phyloP scores from a whole-genome alignment of 2,888 invertebrate species.

The Rhogogaster chlorosoma region DNA sequence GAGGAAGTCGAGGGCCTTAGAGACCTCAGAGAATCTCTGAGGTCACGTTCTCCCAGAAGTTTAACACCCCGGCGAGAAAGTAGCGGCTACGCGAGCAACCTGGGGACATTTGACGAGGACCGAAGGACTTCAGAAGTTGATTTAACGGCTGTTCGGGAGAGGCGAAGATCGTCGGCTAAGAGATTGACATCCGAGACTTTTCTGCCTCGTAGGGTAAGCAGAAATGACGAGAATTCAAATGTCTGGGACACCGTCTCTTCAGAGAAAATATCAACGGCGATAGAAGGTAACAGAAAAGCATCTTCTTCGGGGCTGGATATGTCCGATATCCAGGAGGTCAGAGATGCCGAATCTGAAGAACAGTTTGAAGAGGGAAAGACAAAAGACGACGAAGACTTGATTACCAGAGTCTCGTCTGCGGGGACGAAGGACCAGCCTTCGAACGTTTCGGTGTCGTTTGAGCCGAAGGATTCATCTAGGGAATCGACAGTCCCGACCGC shows the following conservation, averaged over 20 bases:
- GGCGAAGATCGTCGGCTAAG: constrained; percentile 65
- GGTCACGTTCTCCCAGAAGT: constrained; percentile 55
- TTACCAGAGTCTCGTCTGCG: background rate
- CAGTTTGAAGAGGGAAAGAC: background rate
- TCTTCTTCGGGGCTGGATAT: constrained; percentile 66
- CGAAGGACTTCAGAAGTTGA: constrained; percentile 62
- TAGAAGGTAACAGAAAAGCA: constrained; percentile 64
- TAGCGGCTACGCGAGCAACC: constrained; percentile 71
- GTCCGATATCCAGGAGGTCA: constrained; percentile 69
- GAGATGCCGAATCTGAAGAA: constrained; percentile 51
- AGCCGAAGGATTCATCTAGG: background rate
- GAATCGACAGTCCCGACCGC: background rate
- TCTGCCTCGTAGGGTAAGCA: constrained; percentile 17
- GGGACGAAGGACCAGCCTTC: background rate
- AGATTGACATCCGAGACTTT: constrained; percentile 53
- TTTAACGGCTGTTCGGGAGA: constrained; percentile 58
- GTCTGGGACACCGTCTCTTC: constrained; percentile 61
- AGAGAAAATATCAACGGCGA: constrained; percentile 57
- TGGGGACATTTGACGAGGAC: constrained; percentile 72
- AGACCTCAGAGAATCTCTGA: constrained; percentile 58
- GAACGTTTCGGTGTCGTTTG: background rate
- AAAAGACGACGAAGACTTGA: background rate
- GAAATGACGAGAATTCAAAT: constrained; percentile 48
- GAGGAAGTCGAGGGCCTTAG: constrained; percentile 63
- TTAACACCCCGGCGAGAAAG: constrained; percentile 68